A percentile compares a stretch with the other conserved stretches of the same genome.
Evolutionary conservation across 2,113 vertebrate genomes (phyloP).

Genomic region (Cochlearius cochlearius): DNA sequence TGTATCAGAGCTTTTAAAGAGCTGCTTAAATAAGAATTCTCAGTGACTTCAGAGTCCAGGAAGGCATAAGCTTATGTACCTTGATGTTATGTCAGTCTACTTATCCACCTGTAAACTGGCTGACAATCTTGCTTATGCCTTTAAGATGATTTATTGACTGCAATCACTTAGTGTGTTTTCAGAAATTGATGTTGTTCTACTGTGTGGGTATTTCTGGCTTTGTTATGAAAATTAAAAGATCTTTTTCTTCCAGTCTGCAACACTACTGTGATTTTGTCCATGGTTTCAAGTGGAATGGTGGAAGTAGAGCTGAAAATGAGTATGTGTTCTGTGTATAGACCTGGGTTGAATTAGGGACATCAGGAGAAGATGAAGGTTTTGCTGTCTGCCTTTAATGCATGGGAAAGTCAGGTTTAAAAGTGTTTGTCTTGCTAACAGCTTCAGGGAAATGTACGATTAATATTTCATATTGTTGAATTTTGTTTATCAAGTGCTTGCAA

Average conservation of each 20-base stretch:
- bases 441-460: not conserved
- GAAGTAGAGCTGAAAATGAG: not conserved
- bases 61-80: not conserved
- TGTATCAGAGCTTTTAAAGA: not conserved
- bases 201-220: not conserved
- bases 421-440: not conserved
- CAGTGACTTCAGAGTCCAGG: not conserved
- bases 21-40: not conserved
- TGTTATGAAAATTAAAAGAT: not conserved
- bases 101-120: not conserved
- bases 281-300: not conserved
- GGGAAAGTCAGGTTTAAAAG: not conserved
- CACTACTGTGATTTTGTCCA: not conserved
- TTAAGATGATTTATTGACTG: not conserved
- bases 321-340: accelerated
- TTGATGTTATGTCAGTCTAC: not conserved
- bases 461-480: not conserved
- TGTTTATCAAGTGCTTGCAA: not conserved
- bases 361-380: not conserved
- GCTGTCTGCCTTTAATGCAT: not conserved
- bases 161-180: not conserved
- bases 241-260: not conserved
- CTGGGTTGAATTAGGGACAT: not conserved
- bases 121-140: not conserved
- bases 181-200: not conserved